Evolutionary conservation across 2,888 invertebrate species (phyloP).

Genomic region (Heliconius ismenius): DNA sequence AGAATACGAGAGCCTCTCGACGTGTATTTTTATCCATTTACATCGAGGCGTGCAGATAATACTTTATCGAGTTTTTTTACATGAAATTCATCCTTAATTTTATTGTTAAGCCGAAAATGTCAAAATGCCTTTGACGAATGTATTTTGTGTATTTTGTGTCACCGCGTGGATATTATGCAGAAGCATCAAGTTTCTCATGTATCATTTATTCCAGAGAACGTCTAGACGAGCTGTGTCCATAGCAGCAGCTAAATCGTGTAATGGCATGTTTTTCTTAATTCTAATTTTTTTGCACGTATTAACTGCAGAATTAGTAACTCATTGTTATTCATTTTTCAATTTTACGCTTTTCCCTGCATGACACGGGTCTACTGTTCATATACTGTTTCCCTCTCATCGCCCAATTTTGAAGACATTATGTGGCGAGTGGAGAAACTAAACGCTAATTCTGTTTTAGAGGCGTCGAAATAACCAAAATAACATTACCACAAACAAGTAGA

Average conservation of each 20-base stretch:
- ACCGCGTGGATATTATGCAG: not conserved
- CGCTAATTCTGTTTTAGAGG: not conserved
- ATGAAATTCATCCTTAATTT: conserved; percentile 14
- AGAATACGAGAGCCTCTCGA: not conserved
- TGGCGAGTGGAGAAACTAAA: not conserved
- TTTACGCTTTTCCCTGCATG: not conserved
- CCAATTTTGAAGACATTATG: not conserved
- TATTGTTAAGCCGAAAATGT: conserved; percentile 20
- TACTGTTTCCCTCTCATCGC: not conserved
- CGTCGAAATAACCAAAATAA: too few relatives aligned
- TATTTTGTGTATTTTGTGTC: conserved; percentile 12
- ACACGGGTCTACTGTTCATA: too few relatives aligned
- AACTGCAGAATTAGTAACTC: not conserved
- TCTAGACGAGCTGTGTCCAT: not conserved
- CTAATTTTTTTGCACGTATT: not conserved
- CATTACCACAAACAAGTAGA: not conserved
- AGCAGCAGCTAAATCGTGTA: not conserved
- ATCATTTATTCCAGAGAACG: conserved; percentile 18
- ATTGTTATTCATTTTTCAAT: not conserved
- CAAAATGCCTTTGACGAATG: conserved; percentile 18
- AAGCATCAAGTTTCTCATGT: conserved; percentile 18
- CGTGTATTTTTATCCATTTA: conserved; percentile 12
- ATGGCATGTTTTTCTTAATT: not conserved
- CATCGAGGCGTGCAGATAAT: conserved; percentile 24
- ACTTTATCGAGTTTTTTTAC: conserved; percentile 26